Percentiles rank a stretch among this genome's conserved stretches.
Evolutionary conservation across 2,113 vertebrate species (phyloP).

Genomic region (Myotis brandtii): DNA sequence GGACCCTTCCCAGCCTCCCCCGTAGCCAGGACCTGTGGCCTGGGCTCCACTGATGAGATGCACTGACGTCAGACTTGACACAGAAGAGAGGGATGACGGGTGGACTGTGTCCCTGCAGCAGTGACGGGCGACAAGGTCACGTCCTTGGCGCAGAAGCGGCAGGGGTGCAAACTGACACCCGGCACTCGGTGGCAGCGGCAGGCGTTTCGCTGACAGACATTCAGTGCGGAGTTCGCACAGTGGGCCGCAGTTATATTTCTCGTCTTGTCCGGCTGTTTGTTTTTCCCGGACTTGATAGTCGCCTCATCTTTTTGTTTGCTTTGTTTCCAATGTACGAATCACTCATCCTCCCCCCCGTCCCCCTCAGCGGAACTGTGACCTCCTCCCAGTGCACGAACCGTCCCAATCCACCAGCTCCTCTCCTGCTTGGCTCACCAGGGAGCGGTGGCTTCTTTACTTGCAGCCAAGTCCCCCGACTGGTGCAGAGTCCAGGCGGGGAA

Average conservation of each 20-base stretch:
- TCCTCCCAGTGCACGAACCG: not conserved
- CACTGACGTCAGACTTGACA: not conserved
- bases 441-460: not conserved
- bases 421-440: not conserved
- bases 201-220: not conserved
- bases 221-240: too few relatives aligned
- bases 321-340: not conserved
- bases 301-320: not conserved
- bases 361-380: not conserved
- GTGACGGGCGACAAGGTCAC: not conserved
- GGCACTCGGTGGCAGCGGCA: not conserved
- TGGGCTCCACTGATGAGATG: not conserved
- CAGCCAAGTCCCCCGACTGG: not conserved
- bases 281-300: not conserved
- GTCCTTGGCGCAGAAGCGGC: not conserved
- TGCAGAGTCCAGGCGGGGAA: not conserved
- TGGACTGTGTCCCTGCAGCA: not conserved
- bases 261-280: not conserved
- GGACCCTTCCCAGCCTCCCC: not conserved
- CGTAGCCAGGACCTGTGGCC: not conserved
- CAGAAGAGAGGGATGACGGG: not conserved
- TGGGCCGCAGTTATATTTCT: not conserved
- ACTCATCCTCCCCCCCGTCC: not conserved
- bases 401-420: not conserved
- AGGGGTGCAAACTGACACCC: not conserved